These are phyloP conservation scores for Colius striatus DNA, from an alignment of 2,113 vertebrate species.

Conservation along the genomic window DNA sequence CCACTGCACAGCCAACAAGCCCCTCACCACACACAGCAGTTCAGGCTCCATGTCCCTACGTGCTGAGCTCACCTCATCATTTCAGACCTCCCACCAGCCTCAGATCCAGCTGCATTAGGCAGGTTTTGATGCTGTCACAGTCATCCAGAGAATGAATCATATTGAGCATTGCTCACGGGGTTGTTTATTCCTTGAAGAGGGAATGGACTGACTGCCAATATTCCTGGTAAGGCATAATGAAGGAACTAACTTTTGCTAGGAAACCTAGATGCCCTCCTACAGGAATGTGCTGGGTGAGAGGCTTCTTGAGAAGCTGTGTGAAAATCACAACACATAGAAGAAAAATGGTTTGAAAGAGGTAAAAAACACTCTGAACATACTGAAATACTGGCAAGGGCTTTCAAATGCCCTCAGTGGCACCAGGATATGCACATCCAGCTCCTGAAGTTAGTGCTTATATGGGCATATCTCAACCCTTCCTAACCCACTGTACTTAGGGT, in stretches of 20 bases:
- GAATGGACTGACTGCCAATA: constrained; percentile 17
- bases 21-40: neutral
- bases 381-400: neutral
- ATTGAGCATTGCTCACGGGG: constrained; percentile 15
- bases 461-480: neutral
- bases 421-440: neutral
- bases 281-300: neutral
- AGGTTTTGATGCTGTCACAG: constrained; percentile 7
- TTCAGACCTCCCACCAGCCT: neutral
- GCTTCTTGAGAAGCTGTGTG: neutral
- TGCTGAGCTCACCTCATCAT: neutral
- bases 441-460: neutral
- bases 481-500: neutral
- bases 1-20: rapidly evolving
- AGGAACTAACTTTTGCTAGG: neutral
- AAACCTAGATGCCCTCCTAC: neutral
- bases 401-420: neutral
- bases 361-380: neutral
- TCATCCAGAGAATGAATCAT: constrained; percentile 31
- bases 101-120: neutral
- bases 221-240: neutral
- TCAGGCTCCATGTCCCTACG: neutral
- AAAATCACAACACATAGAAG: neutral
- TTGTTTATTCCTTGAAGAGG: constrained; percentile 31
- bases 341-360: neutral